Base-by-base conservation (phyloP, 2,888 invertebrate genomes). In the Nowickia ferox region DNA sequence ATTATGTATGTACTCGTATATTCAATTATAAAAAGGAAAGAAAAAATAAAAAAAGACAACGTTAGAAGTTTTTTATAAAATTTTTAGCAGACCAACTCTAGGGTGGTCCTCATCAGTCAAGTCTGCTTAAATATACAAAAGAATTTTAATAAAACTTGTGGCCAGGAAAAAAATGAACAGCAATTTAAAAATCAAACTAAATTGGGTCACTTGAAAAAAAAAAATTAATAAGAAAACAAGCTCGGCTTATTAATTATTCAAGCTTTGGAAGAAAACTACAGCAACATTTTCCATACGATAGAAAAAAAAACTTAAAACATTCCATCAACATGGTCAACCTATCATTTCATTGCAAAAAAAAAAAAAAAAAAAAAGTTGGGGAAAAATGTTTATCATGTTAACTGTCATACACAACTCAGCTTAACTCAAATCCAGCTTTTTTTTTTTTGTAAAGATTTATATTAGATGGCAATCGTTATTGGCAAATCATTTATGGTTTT, bases 401-500 rank as follows among this genome's bases (percentile, higher is more conserved):
- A 68, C 85, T 85, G 85, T 85, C 85, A 85, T 74, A 78, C 84
- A 74, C 65, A 74, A 66, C 72, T 80, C 78, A 69, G 59, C 69
- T 78, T 44, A 79, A 55, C 72, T 72, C 48, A 57, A 57, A 40
- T 59, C 57, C 55, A 30, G 48, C 40, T 65, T 83, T 72, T 57
- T 57, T 30, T 3, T 71, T 4, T 51, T 30, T 19, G 10, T n/a
- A 11, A 51, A 72, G 75, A 72, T 76, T 78, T 78, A 74, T 76
- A 82, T 74, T 74, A 78, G 81, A 85, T 78, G 69, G 69, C 81
- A 77, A 69, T 75, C 85, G 81, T 85, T 77, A 68, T 80, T 85
- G 85, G 85, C 85, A 85, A 82, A 85, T 85, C 85, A 82, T 85
- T 85, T 85, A 85, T 85, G 82, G 85, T 74, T 82, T 82, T 78